Evolutionary conservation across 2,888 invertebrate genomes (phyloP).

Genomic region (Standfussiana lucernea): DNA sequence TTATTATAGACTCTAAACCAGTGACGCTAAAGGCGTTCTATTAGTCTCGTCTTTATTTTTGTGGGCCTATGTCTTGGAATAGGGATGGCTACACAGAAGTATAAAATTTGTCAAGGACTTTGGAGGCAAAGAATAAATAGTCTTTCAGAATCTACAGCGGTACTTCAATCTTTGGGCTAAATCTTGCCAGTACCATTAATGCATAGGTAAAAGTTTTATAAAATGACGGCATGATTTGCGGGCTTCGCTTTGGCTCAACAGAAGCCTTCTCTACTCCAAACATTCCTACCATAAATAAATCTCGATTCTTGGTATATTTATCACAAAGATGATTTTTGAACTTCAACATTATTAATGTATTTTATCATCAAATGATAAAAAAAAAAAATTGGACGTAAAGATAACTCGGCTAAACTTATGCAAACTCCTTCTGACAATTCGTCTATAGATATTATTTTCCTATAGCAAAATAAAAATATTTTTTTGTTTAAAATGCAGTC

Average conservation of each 20-base stretch:
- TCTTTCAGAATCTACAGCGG: background rate
- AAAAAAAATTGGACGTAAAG: background rate
- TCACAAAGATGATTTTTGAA: constrained; percentile 15
- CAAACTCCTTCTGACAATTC: constrained; percentile 12
- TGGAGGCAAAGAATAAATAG: background rate
- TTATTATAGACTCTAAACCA: constrained; percentile 27
- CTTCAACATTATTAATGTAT: constrained; percentile 17
- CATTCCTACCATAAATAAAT: constrained; percentile 20
- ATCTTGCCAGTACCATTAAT: background rate
- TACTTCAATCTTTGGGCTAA: background rate
- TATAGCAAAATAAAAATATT: constrained; percentile 13
- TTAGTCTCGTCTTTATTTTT: constrained; percentile 28
- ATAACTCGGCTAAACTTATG: constrained; percentile 1
- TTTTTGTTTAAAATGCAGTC: constrained; percentile 39
- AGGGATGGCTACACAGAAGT: constrained; percentile 36
- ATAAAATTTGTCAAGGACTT: background rate
- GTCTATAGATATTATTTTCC: constrained; percentile 31
- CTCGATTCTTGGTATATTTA: constrained; percentile 13
- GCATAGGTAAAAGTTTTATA: background rate
- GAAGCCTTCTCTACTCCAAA: constrained; percentile 20
- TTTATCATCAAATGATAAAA: background rate
- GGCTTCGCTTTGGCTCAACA: background rate
- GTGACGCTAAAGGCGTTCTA: constrained; percentile 28
- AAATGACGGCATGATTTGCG: background rate
- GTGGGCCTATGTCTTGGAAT: constrained; percentile 21